Evolutionary conservation across 2,113 vertebrate species (phyloP), one percentile per base, ranked within the genome.

Genomic region (Dipodomys ordii): DNA sequence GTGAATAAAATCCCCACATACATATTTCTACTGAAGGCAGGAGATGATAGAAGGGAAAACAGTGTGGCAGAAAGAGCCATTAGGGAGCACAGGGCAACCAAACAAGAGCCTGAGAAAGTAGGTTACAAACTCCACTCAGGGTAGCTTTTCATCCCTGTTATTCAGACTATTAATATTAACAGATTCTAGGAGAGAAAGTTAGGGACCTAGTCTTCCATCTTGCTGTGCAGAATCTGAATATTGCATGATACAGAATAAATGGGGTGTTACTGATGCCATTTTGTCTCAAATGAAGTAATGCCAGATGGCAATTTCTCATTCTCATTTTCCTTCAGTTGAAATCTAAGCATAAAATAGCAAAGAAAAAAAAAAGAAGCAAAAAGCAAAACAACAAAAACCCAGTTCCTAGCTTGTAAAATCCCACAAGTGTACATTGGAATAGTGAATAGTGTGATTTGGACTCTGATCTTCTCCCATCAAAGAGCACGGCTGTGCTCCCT

Each of bases 161-260:
- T 94, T 97, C 96, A 97, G 88, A 93, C 95, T 98, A 98, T 97
- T 98, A 97, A 97, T 97, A 98, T 95, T 98, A 98, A 98, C 97
- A 64, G 89, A 64, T 46, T 97, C 85, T 74, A 49, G 35, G 32
- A 95, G n/a, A 98, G 92, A 67, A 77, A 95, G 88, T 76, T 71
- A 96, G 49, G 89, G 93, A 95, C 89, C 79, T 85, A 93, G 77
- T 96, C 89, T 98, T 98, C 92, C 74, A 94, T 92, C 77, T 80
- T 95, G 62, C 81, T 85, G 46, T 96, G 90, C 79, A 94, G 89
- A 97, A 97, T 92, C 81, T 95, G 95, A 96, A 96, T 96, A 97
- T 93, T 92, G 93, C 0, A 0, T 57, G 10, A 94, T 87, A 83
- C 85, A 92, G 91, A 97, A 97, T 93, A 98, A 97, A 97, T 83